A percentile compares a stretch with the other conserved stretches of the same genome.
phyloP scores from a whole-genome alignment of 2,888 invertebrate genomes.

The Chymomyza procnemis region DNA sequence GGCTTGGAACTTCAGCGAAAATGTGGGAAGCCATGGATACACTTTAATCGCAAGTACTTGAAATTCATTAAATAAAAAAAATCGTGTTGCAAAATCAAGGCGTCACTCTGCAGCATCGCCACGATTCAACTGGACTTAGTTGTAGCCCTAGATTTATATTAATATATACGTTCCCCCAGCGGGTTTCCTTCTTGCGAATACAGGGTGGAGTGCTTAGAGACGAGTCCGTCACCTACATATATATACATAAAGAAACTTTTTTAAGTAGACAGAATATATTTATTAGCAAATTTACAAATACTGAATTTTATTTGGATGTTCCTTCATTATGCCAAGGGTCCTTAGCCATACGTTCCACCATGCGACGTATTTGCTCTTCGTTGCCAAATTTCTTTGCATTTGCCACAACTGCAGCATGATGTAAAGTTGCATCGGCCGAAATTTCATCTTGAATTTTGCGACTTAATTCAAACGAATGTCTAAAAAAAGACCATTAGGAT shows the following conservation, averaged over 20 bases:
- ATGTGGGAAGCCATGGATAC: slow-evolving; percentile 77
- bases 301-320: slow-evolving; percentile 27
- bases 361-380: slow-evolving; percentile 79
- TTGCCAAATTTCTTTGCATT: slow-evolving; percentile 81
- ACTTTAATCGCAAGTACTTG: slow-evolving; percentile 76
- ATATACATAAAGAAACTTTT: background rate
- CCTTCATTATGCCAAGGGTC: slow-evolving; percentile 34
- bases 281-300: slow-evolving; percentile 10
- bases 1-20: slow-evolving; percentile 64
- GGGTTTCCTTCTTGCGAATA: too few relatives aligned
- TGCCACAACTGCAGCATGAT: slow-evolving; percentile 80
- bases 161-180: too few relatives aligned
- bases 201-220: too few relatives aligned
- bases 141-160: too few relatives aligned
- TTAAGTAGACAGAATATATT: background rate
- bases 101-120: slow-evolving; percentile 67
- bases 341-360: slow-evolving; percentile 63
- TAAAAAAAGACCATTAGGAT: too few relatives aligned
- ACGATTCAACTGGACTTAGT: too few relatives aligned
- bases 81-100: slow-evolving; percentile 44
- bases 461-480: slow-evolving; percentile 80
- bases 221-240: too few relatives aligned
- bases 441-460: slow-evolving; percentile 79
- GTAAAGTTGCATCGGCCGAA: slow-evolving; percentile 79
- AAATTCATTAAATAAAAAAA: slow-evolving; percentile 53